Conservation (phyloP, 1,140 invertebrate genomes). For the Drosophila bifasciata region DNA sequence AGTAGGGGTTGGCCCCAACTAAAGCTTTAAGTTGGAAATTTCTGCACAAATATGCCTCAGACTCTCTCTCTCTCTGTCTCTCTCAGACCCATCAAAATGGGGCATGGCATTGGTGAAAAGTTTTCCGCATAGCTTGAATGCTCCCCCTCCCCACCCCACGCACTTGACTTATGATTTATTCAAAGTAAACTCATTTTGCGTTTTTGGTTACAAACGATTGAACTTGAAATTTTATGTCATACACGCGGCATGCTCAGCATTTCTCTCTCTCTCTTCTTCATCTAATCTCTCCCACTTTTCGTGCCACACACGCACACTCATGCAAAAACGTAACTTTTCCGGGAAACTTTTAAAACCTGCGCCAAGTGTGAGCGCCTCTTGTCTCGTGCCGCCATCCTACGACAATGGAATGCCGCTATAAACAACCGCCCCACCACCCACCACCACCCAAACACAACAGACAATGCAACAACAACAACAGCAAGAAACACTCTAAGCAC, state of each 20-base stretch:
- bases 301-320: constrained; percentile 6
- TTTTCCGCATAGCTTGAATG: constrained; percentile 42
- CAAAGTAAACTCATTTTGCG: constrained; percentile 70
- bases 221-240: constrained; percentile 64
- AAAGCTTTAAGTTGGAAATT: background rate
- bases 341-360: constrained; percentile 61
- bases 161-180: constrained; percentile 71
- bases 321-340: constrained; percentile 49
- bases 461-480: constrained; percentile 16
- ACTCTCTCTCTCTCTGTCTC: too few species aligned
- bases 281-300: too few species aligned
- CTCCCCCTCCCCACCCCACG: constrained; percentile 6
- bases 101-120: constrained; percentile 23
- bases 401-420: constrained; percentile 52
- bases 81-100: too few species aligned
- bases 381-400: constrained; percentile 29
- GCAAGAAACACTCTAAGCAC: constrained; percentile 42
- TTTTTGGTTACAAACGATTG: constrained; percentile 66
- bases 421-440: constrained; percentile 53
- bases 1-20: background rate
- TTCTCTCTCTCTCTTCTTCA: background rate
- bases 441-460: constrained; percentile 21
- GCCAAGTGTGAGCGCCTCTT: constrained; percentile 47
- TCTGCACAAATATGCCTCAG: background rate
- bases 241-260: constrained; percentile 39